Base-by-base conservation (phyloP, 2,797 vertebrate species). In the Poecilia velifera region DNA sequence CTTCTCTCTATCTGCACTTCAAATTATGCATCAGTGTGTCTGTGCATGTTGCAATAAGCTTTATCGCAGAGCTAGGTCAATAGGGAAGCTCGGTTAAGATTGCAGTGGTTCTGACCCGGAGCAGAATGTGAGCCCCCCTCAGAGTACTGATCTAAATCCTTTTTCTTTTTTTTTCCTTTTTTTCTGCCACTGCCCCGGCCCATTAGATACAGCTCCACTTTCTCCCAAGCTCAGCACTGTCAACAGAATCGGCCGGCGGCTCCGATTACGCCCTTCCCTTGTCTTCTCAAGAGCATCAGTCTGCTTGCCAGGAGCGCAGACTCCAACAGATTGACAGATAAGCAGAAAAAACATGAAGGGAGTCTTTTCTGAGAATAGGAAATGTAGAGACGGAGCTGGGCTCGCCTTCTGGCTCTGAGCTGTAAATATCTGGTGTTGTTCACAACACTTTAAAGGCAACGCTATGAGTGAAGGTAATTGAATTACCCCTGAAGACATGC, bases 91-190 rank as follows among this genome's bases (percentile, higher is more conserved):
- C 81, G 34, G 82, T 82, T 95, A 89, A 76, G 78, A 90, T 95
- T 93, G 83, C 93, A 79, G 75, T 66, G 9, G 25, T 92, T 92
- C 82, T 91, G 90, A 88, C 87, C 87, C 55, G 9, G 57, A 83
- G 91, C 94, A 93, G 86, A 94, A 95, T 93, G 80, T 92, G 93
- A 94, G 89, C 86, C 84, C 84, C 83, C 86, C 81, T 85, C 74
- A 34, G 91, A 86, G 88, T 78, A 66, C 25, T 57, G 81, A 91
- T 87, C 86, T 79, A 88, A 91, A 86, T 82, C 90, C 76, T 51
- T 51, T 74, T 59, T 10, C 62, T 85, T 90, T 90, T 4, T 47
- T 18, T 16, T 49, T 18, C 39, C 39, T 49, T 47, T 18, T 6
- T 22, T 91, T 91, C 92, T 93, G 87, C 82, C 78, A 49, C 84